Evolutionary conservation across 1,140 invertebrate genomes (phyloP).

Genomic region (Mercenaria mercenaria): DNA sequence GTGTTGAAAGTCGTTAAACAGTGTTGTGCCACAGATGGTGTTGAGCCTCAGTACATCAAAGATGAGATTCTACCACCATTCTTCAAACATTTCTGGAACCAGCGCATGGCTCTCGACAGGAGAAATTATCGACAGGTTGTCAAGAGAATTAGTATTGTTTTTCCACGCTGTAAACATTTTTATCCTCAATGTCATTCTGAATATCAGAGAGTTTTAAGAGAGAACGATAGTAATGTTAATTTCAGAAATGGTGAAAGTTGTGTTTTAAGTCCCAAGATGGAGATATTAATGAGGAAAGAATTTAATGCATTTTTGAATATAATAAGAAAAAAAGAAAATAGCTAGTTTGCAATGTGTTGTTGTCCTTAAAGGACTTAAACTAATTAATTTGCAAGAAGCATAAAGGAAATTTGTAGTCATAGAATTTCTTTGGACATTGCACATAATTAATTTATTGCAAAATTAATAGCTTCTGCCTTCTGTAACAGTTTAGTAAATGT

Average conservation of each 20-base stretch:
- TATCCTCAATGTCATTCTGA: neutral
- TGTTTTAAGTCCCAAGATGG: neutral
- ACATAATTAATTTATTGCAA: no score
- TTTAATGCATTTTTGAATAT: neutral
- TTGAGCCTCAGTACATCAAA: conserved; percentile 99
- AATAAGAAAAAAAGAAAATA: neutral
- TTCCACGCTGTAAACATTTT: conserved; percentile 9
- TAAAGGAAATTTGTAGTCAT: no score
- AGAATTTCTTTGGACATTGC: no score
- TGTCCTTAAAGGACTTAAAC: no score
- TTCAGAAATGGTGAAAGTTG: neutral
- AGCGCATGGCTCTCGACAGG: conserved; percentile 99
- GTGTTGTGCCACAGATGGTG: conserved; percentile 99
- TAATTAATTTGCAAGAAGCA: no score
- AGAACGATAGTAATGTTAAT: neutral
- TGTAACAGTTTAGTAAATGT: no score
- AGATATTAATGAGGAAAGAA: neutral
- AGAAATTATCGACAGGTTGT: conserved; percentile 96
- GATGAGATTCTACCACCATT: conserved; percentile 99
- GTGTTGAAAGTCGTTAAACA: conserved; percentile 99
- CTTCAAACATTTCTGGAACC: conserved; percentile 99
- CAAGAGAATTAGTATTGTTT: conserved; percentile 22
- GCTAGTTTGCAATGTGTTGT: neutral
- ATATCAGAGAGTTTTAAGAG: neutral
- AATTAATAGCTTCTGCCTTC: no score